Base-by-base conservation (phyloP, 92 coral and sea anemone species). In the Paragorgia papillata region DNA sequence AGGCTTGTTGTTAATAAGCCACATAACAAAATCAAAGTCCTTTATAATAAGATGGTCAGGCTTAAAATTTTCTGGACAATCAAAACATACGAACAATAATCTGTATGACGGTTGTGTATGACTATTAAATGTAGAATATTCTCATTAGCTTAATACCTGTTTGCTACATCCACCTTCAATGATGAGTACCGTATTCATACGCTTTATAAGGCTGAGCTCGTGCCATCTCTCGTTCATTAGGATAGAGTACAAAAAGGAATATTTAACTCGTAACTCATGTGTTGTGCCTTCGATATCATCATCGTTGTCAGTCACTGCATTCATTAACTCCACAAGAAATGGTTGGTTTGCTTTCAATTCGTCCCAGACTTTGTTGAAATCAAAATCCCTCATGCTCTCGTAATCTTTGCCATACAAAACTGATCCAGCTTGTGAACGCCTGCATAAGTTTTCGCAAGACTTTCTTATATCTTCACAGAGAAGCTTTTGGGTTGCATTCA, bases 101-200 rank as follows among this genome's bases (percentile, higher is more conserved):
- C n/a, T n/a, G n/a, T n/a, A n/a, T n/a, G n/a, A n/a, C n/a, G n/a
- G n/a, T n/a, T n/a, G n/a, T n/a, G n/a, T n/a, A n/a, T n/a, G n/a
- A n/a, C n/a, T n/a, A n/a, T n/a, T n/a, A n/a, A 5, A 37, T 37
- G 43, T 37, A 37, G 43, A 37, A 37, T 37, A 37, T 37, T 37
- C 43, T 37, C 43, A 37, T 37, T 37, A 37, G 43, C 43, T 37
- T 37, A 37, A 37, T 60, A 85, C 93, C 84, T 89, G 85, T 75
- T 89, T 89, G 59, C 85, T 89, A 67, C 90, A 89, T 73, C 90
- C 93, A 75, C 86, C 85, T 60, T 89, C 90, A 51, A 85, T 85
- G 70, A 89, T 44, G 41, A 89, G 83, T 40, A 89, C 80, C 66
- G 90, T 80, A 30, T 79, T 83, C 51, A 89, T 65, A 22, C 89